These are phyloP conservation scores for Drosophila nigricruria DNA, from an alignment of 2,888 invertebrate species.

Conservation along the genomic window DNA sequence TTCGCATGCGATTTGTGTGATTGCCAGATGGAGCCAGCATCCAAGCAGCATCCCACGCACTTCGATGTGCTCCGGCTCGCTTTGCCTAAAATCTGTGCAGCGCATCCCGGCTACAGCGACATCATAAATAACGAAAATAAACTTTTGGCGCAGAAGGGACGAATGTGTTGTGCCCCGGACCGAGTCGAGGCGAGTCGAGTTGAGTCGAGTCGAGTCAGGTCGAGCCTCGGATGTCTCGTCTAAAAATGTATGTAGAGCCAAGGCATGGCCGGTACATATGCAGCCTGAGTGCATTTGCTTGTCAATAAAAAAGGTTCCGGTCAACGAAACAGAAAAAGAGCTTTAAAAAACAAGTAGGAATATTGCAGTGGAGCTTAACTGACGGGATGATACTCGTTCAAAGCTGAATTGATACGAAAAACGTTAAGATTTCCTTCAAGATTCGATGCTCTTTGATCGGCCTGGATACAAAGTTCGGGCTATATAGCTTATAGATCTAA, in stretches of 20 bases:
- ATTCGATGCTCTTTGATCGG: neutral
- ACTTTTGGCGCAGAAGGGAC: conserved; percentile 67
- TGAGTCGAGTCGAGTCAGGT: neutral
- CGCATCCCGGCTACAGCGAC: conserved; percentile 56
- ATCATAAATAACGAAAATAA: conserved; percentile 83
- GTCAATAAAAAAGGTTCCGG: conserved; percentile 83
- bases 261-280: conserved; percentile 76
- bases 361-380: neutral
- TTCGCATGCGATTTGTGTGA: conserved; percentile 71
- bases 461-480: too few relatives aligned
- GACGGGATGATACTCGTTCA: neutral
- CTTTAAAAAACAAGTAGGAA: conserved; percentile 19
- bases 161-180: conserved; percentile 38
- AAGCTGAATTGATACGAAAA: neutral
- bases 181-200: neutral
- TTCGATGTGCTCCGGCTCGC: conserved; percentile 20
- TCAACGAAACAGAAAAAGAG: conserved; percentile 31
- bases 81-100: conserved; percentile 58
- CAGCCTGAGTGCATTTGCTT: conserved; percentile 86
- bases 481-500: neutral
- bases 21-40: conserved; percentile 44
- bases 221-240: conserved; percentile 29
- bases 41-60: conserved; percentile 48
- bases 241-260: conserved; percentile 53
- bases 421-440: neutral